phyloP scores from a whole-genome alignment of 2,888 invertebrate genomes.

The Sarcophaga rosellei region DNA sequence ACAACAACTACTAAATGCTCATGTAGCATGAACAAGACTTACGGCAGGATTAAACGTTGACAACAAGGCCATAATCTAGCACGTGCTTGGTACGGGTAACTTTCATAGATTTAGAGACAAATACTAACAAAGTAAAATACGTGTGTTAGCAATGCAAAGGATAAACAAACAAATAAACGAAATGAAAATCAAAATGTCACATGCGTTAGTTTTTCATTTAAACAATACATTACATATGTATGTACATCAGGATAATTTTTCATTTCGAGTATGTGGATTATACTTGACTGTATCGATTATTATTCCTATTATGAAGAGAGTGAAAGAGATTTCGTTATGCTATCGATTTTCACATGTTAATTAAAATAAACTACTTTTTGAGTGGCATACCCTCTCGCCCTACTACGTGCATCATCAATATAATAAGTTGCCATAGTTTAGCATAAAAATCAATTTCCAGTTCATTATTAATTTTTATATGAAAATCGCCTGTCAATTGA shows the following conservation, averaged over 20 bases:
- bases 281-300: conserved; percentile 22
- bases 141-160: background rate
- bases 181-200: conserved; percentile 64
- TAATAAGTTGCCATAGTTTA: conserved; percentile 23
- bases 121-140: conserved; percentile 56
- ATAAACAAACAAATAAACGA: conserved; percentile 59
- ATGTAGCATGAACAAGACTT: conserved; percentile 47
- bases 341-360: conserved; percentile 57
- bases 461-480: conserved; percentile 49
- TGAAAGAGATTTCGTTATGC: conserved; percentile 32
- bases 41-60: conserved; percentile 69
- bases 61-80: conserved; percentile 60
- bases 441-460: conserved; percentile 65
- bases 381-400: conserved; percentile 28
- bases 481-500: conserved; percentile 55
- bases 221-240: conserved; percentile 10
- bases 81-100: conserved; percentile 63
- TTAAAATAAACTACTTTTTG: conserved; percentile 56
- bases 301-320: background rate
- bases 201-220: conserved; percentile 59
- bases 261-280: conserved; percentile 53
- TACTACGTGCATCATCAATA: conserved; percentile 5
- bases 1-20: conserved; percentile 40
- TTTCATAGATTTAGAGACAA: conserved; percentile 37
- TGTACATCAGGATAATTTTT: conserved; percentile 55